Percentiles rank a stretch among this genome's conserved stretches.
These are phyloP conservation scores for Xiphophorus couchianus DNA, from an alignment of 2,113 vertebrate species.

Conservation along the genomic window DNA sequence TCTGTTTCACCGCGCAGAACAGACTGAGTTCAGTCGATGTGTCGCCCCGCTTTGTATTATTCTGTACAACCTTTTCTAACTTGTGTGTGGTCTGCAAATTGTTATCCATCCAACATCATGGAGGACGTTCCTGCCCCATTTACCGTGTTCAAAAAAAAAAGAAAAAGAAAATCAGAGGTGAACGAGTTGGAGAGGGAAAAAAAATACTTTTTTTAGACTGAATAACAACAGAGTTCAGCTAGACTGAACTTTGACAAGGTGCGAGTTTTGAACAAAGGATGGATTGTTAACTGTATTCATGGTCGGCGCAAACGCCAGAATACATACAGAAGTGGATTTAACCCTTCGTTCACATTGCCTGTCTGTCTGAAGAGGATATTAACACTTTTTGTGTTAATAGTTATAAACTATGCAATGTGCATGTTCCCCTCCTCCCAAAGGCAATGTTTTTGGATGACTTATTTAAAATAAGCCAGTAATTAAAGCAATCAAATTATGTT, in stretches of 20 bases:
- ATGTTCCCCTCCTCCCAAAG: too few relatives aligned
- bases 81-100: not conserved
- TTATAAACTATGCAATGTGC: not conserved
- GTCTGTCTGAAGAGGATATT: too few relatives aligned
- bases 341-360: too few relatives aligned
- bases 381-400: not conserved
- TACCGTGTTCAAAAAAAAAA: not conserved
- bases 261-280: not conserved
- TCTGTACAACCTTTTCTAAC: not conserved
- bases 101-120: not conserved
- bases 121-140: not conserved
- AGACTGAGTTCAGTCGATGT: not conserved
- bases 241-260: not conserved
- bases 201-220: not conserved
- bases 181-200: not conserved
- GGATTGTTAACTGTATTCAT: not conserved
- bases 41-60: not conserved
- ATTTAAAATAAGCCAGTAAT: too few relatives aligned
- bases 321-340: not conserved
- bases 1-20: not conserved
- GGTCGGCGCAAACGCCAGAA: not conserved
- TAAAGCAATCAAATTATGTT: too few relatives aligned
- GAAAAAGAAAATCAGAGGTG: not conserved
- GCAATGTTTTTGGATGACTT: too few relatives aligned
- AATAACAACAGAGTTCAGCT: not conserved